Evolutionary conservation across 2,113 vertebrate genomes (phyloP), one percentile per base, ranked within the genome.

Genomic region (Dryoscopus gambensis): DNA sequence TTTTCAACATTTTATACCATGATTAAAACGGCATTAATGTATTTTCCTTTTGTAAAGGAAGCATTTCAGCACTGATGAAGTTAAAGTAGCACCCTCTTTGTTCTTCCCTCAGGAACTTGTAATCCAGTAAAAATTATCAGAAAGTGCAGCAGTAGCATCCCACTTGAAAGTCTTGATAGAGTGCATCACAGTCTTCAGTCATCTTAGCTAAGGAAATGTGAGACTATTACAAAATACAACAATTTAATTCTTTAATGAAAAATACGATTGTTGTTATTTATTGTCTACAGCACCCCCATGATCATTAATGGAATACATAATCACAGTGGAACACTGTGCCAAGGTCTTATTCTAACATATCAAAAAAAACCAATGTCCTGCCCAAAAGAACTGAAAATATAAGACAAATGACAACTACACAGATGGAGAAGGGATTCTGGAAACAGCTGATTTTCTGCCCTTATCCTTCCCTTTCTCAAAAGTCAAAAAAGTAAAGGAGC

Each of bases 361-460:
- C 5, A 39, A 68, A 73, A 71, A 68, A n/a, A 9, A 0, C 1
- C 1, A 2, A 24, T 57, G 65, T 10, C 13, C 50, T 91, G 17
- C 42, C n/a, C 17, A n/a, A 81, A 89, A 53, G 19, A 63, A 10
- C 53, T 82, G 73, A 40, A 87, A 78, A 49, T 81, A 13, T 64
- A 67, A 89, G 33, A 62, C 28, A 82, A n/a, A 4, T 52, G 30
- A 27, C 25, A 67, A 62, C 68, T n/a, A 59, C 35, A 46, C 8
- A 47, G 40, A 35, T 6, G 5, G 65, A 85, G 49, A 75, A 70
- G 22, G 16, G 57, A 50, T 85, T 39, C 25, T 70, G 44, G 30
- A 82, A 87, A 65, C 13, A 68, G 28, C 14, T 70, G 35, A 63
- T 84, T 15, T 53, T 53, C 33, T 82, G 14, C 56, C 28, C 24